Evolutionary conservation across 2,797 vertebrate species (phyloP), one percentile per base, ranked within the genome.

Genomic region (Paedocypris micromegethes): DNA sequence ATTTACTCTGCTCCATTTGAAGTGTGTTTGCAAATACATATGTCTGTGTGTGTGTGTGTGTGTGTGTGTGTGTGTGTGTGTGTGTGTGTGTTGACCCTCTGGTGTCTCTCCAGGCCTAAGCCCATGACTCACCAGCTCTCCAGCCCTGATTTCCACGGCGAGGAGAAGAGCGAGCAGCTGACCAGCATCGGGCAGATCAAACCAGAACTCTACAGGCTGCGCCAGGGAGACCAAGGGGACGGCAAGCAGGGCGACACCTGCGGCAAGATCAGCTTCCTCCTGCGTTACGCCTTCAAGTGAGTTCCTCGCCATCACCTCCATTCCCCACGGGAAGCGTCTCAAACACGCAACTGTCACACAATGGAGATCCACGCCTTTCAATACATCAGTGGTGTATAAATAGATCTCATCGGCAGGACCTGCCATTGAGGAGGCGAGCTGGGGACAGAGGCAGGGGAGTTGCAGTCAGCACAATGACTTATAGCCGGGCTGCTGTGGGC

Each of bases 121-220:
- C 92, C 93, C 70, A 89, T 94, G 88, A 94, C 93, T 74, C 94
- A 94, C 84, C 92, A 94, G 86, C 88, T 94, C 80, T 93, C 91
- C 79, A 93, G 89, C 73, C 84, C 94, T 41, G 90, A 92, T 78
- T 73, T 92, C 81, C 91, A 92, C 3, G 84, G 83, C 0, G 93
- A 95, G 75, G 94, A 95, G 75, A 94, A 94, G 81, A 88, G 86
- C 43, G 94, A 95, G 64, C 93, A 95, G 82, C 91, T 91, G 68
- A 95, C 92, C 75, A 90, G 93, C 84, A 95, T 96, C 0, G 93
- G 93, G 7, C 93, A 94, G 83, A 95, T 96, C 80, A 93, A 96
- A 72, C 94, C 94, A 0, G 94, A 95, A 82, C 84, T 95, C 61
- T 95, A 95, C 85, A 87, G 92, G 64, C 91, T 84, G 9, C 83